Percentiles rank a stretch among this genome's conserved stretches.
phyloP scores from a whole-genome alignment of 2,888 invertebrate species.

The Cerceris rybyensis region DNA sequence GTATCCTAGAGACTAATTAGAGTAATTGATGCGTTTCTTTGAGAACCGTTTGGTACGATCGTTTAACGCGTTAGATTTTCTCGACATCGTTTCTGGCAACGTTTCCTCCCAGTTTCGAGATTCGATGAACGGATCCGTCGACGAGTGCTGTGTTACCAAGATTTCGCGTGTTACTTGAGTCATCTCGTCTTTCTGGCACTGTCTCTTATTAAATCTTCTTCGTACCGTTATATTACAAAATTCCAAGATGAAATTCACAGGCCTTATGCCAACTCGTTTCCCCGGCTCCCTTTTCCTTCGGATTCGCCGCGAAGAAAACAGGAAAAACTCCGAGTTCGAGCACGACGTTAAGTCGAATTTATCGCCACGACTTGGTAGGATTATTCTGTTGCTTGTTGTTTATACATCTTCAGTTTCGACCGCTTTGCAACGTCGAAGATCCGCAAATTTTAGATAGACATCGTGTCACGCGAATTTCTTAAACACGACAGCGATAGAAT shows the following conservation, averaged over 20 bases:
- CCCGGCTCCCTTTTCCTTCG: background rate
- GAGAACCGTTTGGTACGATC: constrained; percentile 20
- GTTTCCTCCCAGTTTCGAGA: constrained; percentile 43
- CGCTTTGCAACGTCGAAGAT: too few relatives aligned
- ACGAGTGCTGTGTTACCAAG: constrained; percentile 47
- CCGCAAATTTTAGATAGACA: too few relatives aligned
- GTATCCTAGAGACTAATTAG: constrained; percentile 27
- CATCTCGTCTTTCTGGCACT: constrained; percentile 45
- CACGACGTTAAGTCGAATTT: too few relatives aligned
- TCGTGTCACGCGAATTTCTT: too few relatives aligned
- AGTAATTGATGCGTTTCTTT: constrained; percentile 35
- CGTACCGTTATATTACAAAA: constrained; percentile 35
- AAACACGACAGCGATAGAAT: too few relatives aligned
- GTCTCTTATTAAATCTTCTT: constrained; percentile 42
- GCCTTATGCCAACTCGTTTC: constrained; percentile 35
- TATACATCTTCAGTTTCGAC: too few relatives aligned
- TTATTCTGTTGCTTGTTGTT: too few relatives aligned
- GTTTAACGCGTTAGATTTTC: background rate
- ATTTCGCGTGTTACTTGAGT: constrained; percentile 44
- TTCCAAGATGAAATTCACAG: constrained; percentile 30
- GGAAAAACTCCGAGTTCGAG: too few relatives aligned
- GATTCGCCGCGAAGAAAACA: too few relatives aligned
- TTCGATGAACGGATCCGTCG: constrained; percentile 55
- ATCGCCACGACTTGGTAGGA: too few relatives aligned
- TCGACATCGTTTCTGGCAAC: constrained; percentile 47